Evolutionary conservation across 2,797 vertebrate species (phyloP).

Genomic region (Amphiprion clarkii): DNA sequence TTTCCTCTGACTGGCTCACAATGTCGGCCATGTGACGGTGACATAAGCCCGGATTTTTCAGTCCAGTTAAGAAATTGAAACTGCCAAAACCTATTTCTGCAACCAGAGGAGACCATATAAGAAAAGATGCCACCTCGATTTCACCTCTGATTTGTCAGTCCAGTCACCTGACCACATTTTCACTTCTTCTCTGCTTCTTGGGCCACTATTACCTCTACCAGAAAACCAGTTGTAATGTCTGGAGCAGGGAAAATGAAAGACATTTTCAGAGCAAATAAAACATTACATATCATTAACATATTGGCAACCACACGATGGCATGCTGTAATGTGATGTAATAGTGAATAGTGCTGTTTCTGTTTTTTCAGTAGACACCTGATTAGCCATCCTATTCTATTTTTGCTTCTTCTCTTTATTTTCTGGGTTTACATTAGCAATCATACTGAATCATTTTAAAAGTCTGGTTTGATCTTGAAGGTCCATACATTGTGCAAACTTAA

Average conservation of each 20-base stretch:
- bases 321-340: not conserved
- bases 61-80: not conserved
- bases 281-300: not conserved
- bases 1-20: not conserved
- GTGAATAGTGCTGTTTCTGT: not conserved
- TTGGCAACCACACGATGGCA: not conserved
- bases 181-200: not conserved
- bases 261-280: not conserved
- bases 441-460: too few species aligned
- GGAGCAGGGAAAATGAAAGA: not conserved
- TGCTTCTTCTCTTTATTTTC: too few species aligned
- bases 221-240: not conserved
- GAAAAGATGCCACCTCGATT: not conserved
- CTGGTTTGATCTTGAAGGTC: not conserved
- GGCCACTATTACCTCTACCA: not conserved
- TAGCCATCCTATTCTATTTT: too few species aligned
- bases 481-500: not conserved
- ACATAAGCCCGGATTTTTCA: not conserved
- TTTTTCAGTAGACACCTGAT: not conserved
- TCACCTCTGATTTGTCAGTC: not conserved
- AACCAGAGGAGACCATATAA: not conserved
- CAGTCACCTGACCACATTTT: constrained; percentile 1
- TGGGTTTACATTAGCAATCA: too few species aligned
- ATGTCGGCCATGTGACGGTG: constrained; percentile 2
- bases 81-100: not conserved